Evolutionary conservation across 1,140 invertebrate species (phyloP), one percentile per base, ranked within the genome.

Genomic region (Thaumetopoea pityocampa): DNA sequence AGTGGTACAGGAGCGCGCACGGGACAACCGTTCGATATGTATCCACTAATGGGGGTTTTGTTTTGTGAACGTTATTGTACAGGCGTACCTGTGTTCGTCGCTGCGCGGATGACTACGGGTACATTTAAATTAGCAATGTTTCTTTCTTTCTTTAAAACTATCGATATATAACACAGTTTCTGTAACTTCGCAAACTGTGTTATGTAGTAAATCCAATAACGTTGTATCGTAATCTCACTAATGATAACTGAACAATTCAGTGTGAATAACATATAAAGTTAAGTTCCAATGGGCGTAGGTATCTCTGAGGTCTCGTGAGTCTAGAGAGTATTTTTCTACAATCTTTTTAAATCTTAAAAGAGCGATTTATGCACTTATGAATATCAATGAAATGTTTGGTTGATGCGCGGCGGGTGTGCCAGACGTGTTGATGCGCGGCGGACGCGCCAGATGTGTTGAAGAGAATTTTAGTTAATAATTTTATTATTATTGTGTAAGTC

Each of bases 401-500:
- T 80, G 67, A 73, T 67, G 66, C 79, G 71, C 72, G 67, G 67
- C 73, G 65, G 65, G 72, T 55, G 79, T 79, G 79, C 79, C 79
- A 77, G 76, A 80, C 73, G 74, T 80, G 76, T 79, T 83, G 73
- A 78, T 72, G 68, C 63, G 64, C 73, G 67, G 67, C 73, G 65
- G 65, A 74, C 55, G 79, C 77, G 79, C 79, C 79, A 77, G 76
- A 80, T 76, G 74, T 80, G 76, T 79, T 83, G 73, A 78, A 74
- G 68, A 80, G 57, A 77, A 72, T 79, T 83, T 83, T 80, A 83
- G 79, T 83, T 83, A 79, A 78, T 83, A 83, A 80, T 79, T 81
- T 83, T 83, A 83, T 83, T 80, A 65, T 80, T n/a, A 80, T 79
- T 80, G 57, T 83, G 78, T 80, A 83, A 83, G 79, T 83, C 76